phyloP scores from a whole-genome alignment of 2,888 invertebrate genomes.

The Lepidochrysops patricia region DNA sequence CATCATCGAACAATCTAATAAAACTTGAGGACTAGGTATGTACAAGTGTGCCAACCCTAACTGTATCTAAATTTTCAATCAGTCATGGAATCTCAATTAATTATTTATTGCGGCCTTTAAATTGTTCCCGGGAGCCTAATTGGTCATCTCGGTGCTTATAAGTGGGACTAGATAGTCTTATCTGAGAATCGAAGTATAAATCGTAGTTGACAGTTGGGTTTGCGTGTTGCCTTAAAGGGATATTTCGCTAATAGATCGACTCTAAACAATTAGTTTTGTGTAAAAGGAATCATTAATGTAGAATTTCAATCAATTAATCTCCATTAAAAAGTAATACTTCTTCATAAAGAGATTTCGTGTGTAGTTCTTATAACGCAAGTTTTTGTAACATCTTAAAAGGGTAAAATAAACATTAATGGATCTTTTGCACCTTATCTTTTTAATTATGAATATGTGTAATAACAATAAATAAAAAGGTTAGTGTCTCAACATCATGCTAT shows the following conservation, averaged over 20 bases:
- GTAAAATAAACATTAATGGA: too few relatives aligned
- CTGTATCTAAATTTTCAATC: slow-evolving; percentile 9
- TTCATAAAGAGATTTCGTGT: background rate
- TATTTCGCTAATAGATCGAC: background rate
- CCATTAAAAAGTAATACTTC: background rate
- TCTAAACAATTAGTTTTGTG: background rate
- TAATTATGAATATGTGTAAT: too few relatives aligned
- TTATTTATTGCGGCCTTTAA: slow-evolving; percentile 9
- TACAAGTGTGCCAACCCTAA: background rate
- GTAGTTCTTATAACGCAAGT: too few relatives aligned
- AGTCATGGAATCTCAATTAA: slow-evolving; percentile 2
- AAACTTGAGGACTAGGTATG: too few relatives aligned
- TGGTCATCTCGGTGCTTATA: background rate
- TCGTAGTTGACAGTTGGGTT: background rate
- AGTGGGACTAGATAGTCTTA: background rate
- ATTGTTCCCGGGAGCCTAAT: slow-evolving; percentile 7
- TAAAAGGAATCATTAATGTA: background rate
- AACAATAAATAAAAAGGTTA: too few relatives aligned
- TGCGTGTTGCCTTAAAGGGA: background rate
- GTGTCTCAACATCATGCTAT: too few relatives aligned
- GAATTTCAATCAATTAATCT: background rate
- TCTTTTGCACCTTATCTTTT: too few relatives aligned
- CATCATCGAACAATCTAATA: too few relatives aligned
- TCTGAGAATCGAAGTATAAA: background rate
- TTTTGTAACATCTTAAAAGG: too few relatives aligned